These are phyloP conservation scores for Phallusia fumigata DNA, from an alignment of 23 tunicate genomes.

Conservation along the genomic window DNA sequence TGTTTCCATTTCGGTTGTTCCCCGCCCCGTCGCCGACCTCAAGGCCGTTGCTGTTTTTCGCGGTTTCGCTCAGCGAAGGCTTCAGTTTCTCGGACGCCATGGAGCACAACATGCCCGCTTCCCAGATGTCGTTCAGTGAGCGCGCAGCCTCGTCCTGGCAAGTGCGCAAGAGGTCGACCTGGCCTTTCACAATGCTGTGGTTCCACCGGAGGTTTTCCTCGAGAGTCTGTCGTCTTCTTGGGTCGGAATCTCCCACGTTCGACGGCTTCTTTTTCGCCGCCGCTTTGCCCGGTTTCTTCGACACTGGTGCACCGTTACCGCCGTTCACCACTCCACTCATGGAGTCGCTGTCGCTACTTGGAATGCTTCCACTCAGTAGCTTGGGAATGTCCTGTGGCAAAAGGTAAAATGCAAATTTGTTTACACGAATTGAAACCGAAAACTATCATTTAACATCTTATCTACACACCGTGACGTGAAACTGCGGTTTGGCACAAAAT, in stretches of 20 bases:
- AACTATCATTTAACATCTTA: too few species aligned
- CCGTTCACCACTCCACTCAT: conserved; percentile 5
- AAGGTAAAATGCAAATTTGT: background rate
- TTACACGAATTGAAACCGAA: too few species aligned
- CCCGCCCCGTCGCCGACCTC: background rate
- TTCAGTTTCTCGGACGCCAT: conserved; percentile 32
- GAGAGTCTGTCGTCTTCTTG: background rate
- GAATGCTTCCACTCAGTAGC: conserved; percentile 16
- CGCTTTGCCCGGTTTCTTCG: conserved; percentile 29
- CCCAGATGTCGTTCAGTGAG: conserved; percentile 46
- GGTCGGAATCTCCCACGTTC: conserved; percentile 7
- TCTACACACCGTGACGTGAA: too few species aligned
- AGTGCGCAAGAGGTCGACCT: conserved; percentile 30
- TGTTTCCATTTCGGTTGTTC: conserved; percentile 26
- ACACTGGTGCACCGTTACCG: conserved; percentile 36
- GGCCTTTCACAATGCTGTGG: conserved; percentile 74
- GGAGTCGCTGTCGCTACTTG: background rate
- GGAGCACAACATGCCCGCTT: conserved; percentile 52
- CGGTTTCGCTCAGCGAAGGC: background rate
- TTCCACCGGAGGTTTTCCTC: conserved; percentile 87
- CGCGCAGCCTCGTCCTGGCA: conserved; percentile 27
- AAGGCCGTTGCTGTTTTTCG: background rate
- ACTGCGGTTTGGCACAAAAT: too few species aligned
- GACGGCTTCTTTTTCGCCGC: conserved; percentile 39
- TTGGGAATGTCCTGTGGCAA: conserved; percentile 52